These are phyloP conservation scores for Phodopus roborovskii DNA, from an alignment of 2,113 vertebrate species.

Conservation along the genomic window DNA sequence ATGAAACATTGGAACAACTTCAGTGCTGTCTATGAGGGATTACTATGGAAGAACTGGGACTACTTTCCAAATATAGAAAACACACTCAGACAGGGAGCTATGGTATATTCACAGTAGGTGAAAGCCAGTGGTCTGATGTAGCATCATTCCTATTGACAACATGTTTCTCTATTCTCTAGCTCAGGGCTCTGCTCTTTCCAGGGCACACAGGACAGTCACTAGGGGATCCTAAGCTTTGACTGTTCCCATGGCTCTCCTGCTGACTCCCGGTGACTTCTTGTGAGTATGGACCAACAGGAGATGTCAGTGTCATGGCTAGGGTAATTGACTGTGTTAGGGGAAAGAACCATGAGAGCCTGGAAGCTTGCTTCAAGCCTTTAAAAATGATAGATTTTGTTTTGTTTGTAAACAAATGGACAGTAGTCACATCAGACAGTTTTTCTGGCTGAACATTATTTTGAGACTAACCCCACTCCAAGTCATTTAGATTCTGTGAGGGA, in stretches of 20 bases:
- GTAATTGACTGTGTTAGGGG: background rate
- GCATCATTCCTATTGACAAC: too few relatives aligned
- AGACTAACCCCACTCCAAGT: background rate
- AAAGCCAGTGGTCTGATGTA: background rate
- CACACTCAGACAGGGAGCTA: background rate
- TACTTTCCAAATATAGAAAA: background rate
- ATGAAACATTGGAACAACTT: background rate
- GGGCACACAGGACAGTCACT: background rate
- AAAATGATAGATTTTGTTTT: background rate
- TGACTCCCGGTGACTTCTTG: background rate
- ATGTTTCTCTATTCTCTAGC: background rate
- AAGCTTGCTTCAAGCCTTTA: background rate
- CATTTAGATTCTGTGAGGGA: background rate
- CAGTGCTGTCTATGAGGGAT: background rate
- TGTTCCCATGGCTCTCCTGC: too few relatives aligned
- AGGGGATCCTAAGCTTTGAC: background rate
- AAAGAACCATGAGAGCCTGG: background rate
- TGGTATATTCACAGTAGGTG: background rate
- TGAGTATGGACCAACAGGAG: background rate
- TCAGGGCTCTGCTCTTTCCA: background rate
- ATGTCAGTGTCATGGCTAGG: background rate
- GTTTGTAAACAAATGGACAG: too few relatives aligned
- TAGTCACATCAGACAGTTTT: background rate
- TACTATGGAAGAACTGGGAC: background rate
- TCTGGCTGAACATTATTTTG: background rate